Base-by-base conservation (phyloP, 1,140 invertebrate genomes). In the Sesamia nonagrioides region DNA sequence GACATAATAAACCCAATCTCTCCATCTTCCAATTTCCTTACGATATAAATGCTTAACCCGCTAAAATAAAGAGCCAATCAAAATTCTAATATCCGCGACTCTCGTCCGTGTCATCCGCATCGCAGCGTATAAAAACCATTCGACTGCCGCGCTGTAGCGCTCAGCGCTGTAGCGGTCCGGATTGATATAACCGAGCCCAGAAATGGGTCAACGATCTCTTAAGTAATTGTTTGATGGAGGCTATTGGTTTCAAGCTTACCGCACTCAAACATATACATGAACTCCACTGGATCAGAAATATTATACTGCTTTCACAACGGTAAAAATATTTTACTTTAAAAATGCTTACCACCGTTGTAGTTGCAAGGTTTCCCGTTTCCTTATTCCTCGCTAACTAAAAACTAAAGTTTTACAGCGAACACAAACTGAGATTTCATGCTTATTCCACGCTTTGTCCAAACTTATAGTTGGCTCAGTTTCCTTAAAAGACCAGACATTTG, bases 191-290 rank as follows among this genome's bases (percentile, higher is more conserved):
- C 82, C 76, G 77, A 82, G 40, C 58, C 58, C 73, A 82, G 77
- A 90, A 88, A 84, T 88, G 79, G 90, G 89, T 89, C 89, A 89
- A 89, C 82, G 78, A 80, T 60, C 84, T 83, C 84, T 89, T 88
- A 86, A 88, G 85, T 88, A 88, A 91, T 88, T 91, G 86, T 87
- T 81, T 69, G 82, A 85, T 79, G 78, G 76, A 83, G 77, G 77
- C 82, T 83, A 81, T 81, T 81, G 79, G 68, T 52, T 81, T 68
- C 66, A 54, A 77, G 75, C 79, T 74, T 73, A 50, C 45, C 54
- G n/a, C 40, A 48, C 40, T 79, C 27, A 50, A 77, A 66, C 73
- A 42, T 63, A 33, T 21, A 61, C 6, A 27, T 9, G n/a, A 33
- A 58, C 27, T 18, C 1, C 18, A 1, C 11, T 58, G 21, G 27